Conservation (phyloP, 2,113 vertebrate genomes). For the Parotia lawesii region DNA sequence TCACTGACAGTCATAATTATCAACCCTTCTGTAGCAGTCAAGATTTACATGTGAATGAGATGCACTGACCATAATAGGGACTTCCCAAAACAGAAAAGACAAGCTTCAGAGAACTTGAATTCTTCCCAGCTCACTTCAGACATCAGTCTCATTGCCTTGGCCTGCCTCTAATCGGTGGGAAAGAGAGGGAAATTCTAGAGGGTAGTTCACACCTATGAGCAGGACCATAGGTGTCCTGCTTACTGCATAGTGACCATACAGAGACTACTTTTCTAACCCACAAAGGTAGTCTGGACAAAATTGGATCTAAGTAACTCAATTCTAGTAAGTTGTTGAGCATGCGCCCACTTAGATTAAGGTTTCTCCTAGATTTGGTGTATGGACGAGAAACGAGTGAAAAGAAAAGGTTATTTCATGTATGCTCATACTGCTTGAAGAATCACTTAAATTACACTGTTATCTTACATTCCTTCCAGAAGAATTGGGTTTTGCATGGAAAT, state of each 20-base stretch:
- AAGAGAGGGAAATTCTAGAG: neutral
- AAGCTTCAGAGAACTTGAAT: neutral
- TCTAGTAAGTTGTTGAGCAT: neutral
- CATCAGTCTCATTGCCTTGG: rapidly evolving
- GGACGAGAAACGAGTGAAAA: neutral
- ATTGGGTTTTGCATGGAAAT: neutral
- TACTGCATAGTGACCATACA: neutral
- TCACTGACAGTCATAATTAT: neutral
- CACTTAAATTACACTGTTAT: neutral
- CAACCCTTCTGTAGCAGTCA: neutral
- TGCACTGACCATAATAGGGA: neutral
- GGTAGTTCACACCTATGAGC: neutral
- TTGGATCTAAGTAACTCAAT: neutral
- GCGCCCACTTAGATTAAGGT: neutral
- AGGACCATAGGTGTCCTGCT: neutral
- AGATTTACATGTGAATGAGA: neutral
- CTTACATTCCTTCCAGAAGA: neutral
- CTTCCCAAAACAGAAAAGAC: neutral
- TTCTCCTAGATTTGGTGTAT: neutral
- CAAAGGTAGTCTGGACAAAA: neutral
- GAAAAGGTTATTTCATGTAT: neutral
- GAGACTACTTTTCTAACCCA: neutral
- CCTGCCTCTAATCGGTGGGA: neutral
- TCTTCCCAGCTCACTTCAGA: neutral
- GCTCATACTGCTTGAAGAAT: neutral